phyloP scores from a whole-genome alignment of 2,113 vertebrate genomes.

The Symphodus melops region DNA sequence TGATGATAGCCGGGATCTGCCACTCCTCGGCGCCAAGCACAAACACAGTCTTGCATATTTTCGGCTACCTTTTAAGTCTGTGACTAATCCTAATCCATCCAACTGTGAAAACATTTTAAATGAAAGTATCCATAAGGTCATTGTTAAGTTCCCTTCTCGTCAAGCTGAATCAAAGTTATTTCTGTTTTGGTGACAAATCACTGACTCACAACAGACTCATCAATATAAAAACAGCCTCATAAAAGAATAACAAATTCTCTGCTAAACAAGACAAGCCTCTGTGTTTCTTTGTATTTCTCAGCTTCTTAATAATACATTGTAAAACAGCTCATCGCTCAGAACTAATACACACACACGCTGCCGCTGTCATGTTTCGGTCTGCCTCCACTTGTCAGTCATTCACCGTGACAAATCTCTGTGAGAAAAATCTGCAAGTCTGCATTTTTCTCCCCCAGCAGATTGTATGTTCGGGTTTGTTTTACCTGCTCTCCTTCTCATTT shows the following conservation, averaged over 20 bases:
- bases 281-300: conserved; percentile 57
- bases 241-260: conserved; percentile 62
- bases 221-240: conserved; percentile 73
- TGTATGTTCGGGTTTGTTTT: conserved; percentile 56
- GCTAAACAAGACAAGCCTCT: conserved; percentile 61
- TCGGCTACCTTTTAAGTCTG: conserved; percentile 30
- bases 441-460: conserved; percentile 72
- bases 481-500: conserved; percentile 57
- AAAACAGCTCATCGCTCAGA: conserved; percentile 39
- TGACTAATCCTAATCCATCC: conserved; percentile 30
- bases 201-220: conserved; percentile 69
- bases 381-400: conserved; percentile 78
- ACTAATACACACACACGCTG: conserved; percentile 40
- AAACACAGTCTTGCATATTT: conserved; percentile 16
- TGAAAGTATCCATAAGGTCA: conserved; percentile 51
- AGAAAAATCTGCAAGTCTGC: conserved; percentile 79
- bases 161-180: conserved; percentile 59
- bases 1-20: conserved; percentile 37
- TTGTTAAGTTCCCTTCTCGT: conserved; percentile 23
- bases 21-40: conserved; percentile 40
- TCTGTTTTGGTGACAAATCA: conserved; percentile 68
- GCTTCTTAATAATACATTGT: conserved; percentile 71
- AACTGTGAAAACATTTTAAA: conserved; percentile 27
- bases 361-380: conserved; percentile 56
- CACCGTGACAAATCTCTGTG: conserved; percentile 74